phyloP scores from a whole-genome alignment of 2,888 invertebrate genomes.

The Pemphredon lugubris region DNA sequence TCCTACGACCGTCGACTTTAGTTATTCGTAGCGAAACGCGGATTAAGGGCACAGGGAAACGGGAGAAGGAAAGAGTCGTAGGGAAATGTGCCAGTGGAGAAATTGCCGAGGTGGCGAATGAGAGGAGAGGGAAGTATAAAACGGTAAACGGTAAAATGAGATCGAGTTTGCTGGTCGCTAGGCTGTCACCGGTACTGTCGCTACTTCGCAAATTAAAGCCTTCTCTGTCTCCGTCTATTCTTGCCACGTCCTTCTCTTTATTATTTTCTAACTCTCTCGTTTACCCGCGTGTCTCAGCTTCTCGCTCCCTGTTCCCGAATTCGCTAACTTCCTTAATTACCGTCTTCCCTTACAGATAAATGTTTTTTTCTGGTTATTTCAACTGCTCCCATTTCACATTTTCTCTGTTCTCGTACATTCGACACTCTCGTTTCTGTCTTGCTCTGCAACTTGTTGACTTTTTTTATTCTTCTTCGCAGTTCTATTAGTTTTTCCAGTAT shows the following conservation, averaged over 20 bases:
- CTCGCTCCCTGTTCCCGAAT: constrained; percentile 9
- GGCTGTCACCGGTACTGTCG: constrained; percentile 9
- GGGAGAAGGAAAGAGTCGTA: constrained; percentile 16
- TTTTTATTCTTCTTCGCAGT: no score
- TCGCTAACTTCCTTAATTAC: background rate
- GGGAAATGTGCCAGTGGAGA: constrained; percentile 42
- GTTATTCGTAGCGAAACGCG: constrained; percentile 15
- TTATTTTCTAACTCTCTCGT: background rate
- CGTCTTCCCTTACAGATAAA: background rate
- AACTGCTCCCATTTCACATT: no score
- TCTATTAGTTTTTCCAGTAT: no score
- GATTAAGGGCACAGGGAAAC: no score
- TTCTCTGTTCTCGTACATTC: no score
- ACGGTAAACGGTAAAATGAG: constrained; percentile 47
- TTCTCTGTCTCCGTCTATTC: background rate
- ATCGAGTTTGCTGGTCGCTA: constrained; percentile 20
- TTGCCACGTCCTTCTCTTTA: background rate
- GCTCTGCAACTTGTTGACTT: no score
- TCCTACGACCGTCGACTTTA: constrained; percentile 46
- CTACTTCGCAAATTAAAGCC: constrained; percentile 48
- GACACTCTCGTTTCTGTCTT: no score
- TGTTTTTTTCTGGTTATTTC: no score
- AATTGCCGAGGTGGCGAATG: constrained; percentile 37
- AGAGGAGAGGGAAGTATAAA: constrained; percentile 30
- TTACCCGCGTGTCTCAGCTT: background rate